phyloP scores from a whole-genome alignment of 2,113 vertebrate species.

The Mus pahari region DNA sequence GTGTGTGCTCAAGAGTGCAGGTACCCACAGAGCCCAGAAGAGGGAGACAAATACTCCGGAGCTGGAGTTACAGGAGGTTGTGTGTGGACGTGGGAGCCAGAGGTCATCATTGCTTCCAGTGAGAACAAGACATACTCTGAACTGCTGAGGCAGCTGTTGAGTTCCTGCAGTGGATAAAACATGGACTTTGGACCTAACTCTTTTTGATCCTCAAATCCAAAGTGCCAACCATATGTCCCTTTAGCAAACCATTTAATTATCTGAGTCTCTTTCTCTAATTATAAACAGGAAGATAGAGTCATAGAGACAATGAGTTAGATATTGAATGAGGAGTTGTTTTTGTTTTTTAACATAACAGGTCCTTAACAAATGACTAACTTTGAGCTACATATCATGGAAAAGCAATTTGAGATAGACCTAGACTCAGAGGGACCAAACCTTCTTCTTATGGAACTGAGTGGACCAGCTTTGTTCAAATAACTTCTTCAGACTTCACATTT shows the following conservation, averaged over 20 bases:
- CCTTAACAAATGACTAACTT: neutral
- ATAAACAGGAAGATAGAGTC: neutral
- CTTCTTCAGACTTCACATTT: neutral
- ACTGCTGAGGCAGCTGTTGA: too few relatives aligned
- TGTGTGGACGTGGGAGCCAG: neutral
- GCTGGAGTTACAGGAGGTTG: neutral
- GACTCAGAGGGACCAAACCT: neutral
- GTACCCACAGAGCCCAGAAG: neutral
- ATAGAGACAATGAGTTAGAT: neutral
- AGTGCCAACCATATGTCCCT: neutral
- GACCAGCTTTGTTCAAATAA: neutral
- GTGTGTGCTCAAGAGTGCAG: neutral
- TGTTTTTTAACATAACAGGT: neutral
- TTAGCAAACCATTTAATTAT: neutral
- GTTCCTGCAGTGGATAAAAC: neutral
- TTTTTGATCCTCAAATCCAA: neutral
- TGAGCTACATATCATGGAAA: neutral
- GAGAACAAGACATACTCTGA: neutral
- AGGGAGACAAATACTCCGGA: neutral
- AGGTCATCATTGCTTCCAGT: too few relatives aligned
- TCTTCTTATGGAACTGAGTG: conserved; percentile 38
- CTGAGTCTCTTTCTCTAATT: neutral
- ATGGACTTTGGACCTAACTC: neutral
- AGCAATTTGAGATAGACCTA: neutral
- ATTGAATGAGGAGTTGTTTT: neutral